Conservation (phyloP, 2,113 vertebrate genomes). For the Pygoscelis antarcticus region DNA sequence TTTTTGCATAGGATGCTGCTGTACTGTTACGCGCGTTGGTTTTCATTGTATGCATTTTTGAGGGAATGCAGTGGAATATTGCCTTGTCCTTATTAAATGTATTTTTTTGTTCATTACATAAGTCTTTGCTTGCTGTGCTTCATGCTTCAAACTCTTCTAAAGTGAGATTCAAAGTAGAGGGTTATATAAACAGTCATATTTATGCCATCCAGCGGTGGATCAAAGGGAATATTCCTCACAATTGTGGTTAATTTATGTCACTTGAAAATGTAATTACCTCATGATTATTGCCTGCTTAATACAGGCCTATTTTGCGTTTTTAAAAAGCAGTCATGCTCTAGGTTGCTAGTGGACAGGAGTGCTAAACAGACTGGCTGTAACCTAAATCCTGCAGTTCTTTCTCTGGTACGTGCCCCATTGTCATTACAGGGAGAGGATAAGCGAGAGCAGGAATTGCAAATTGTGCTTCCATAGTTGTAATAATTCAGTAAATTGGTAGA, state of each 20-base stretch:
- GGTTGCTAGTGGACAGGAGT: background rate
- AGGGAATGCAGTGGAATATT: background rate
- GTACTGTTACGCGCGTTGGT: accelerated
- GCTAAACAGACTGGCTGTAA: background rate
- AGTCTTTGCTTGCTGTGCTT: background rate
- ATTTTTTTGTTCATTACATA: background rate
- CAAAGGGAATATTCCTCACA: slow-evolving; percentile 51
- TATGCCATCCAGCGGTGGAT: slow-evolving; percentile 37
- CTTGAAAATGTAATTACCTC: slow-evolving; percentile 50
- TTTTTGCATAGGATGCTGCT: background rate
- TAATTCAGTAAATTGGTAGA: background rate
- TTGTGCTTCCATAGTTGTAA: background rate
- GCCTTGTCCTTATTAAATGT: background rate
- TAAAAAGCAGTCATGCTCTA: background rate
- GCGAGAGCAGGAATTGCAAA: background rate
- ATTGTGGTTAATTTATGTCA: slow-evolving; percentile 63
- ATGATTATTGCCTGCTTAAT: background rate
- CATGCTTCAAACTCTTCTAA: slow-evolving; percentile 28
- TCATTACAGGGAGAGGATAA: background rate
- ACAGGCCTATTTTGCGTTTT: background rate
- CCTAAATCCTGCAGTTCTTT: background rate
- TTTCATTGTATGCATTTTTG: background rate
- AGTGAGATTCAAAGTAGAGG: slow-evolving; percentile 27
- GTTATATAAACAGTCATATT: slow-evolving; percentile 57
- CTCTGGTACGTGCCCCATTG: background rate